phyloP scores from a whole-genome alignment of 2,797 vertebrate genomes.

The Hafferia zeledoni region DNA sequence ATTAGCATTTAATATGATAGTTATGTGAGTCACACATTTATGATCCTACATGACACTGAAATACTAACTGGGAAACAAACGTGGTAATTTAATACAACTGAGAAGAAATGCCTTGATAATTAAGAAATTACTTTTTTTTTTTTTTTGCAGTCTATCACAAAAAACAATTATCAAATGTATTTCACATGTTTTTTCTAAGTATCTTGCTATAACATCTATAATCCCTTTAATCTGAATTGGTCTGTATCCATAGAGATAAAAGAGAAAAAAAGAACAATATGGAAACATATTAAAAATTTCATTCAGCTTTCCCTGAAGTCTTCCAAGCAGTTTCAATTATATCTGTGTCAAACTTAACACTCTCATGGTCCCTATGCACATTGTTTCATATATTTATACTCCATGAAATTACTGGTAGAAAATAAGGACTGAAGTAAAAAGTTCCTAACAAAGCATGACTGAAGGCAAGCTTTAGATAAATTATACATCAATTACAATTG shows the following conservation, averaged over 20 bases:
- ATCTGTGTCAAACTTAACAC: constrained; percentile 16
- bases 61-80: background rate
- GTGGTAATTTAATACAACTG: background rate
- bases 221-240: background rate
- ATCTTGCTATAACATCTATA: background rate
- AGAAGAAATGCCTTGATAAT: constrained; percentile 42
- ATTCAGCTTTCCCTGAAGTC: background rate
- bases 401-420: background rate
- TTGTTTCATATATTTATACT: background rate
- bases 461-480: background rate
- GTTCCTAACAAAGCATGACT: background rate
- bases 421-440: background rate
- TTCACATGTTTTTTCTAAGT: background rate
- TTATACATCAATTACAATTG: background rate
- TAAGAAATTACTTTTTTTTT: constrained; percentile 4
- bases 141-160: constrained; percentile 2
- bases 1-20: background rate
- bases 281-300: background rate
- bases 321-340: background rate
- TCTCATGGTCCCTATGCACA: background rate
- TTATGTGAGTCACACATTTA: background rate
- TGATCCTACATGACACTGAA: background rate
- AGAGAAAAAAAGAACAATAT: background rate
- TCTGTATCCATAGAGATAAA: background rate
- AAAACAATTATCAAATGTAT: constrained; percentile 1